These are phyloP conservation scores for Amphilophus citrinellus DNA, from an alignment of 2,113 vertebrate species.

Conservation along the genomic window DNA sequence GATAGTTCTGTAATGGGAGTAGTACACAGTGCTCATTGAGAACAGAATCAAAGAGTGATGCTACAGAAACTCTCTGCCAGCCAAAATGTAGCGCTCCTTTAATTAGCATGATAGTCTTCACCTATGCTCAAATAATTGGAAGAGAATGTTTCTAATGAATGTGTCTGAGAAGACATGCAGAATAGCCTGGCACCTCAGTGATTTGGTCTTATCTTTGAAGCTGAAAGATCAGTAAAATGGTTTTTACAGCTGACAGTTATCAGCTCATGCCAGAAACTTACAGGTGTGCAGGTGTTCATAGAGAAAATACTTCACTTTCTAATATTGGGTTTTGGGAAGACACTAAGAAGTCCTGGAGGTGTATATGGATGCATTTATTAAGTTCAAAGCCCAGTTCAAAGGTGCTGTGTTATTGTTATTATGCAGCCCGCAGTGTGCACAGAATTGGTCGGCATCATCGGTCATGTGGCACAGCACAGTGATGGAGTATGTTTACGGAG, in stretches of 20 bases:
- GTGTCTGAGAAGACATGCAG: neutral
- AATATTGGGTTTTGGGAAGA: neutral
- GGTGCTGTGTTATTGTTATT: neutral
- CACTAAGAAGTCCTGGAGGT: neutral
- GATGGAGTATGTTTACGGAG: slow-evolving; percentile 21
- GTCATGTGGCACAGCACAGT: neutral
- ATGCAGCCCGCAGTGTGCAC: neutral
- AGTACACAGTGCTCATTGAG: neutral
- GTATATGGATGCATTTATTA: neutral
- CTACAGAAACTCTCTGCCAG: neutral
- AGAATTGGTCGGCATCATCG: neutral
- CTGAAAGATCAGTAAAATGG: neutral
- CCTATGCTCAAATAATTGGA: neutral
- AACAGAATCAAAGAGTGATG: neutral
- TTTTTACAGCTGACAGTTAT: neutral
- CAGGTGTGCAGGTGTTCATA: neutral
- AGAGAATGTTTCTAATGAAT: neutral
- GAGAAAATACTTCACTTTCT: neutral
- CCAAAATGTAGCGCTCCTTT: neutral
- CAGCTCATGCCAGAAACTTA: neutral
- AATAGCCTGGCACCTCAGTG: neutral
- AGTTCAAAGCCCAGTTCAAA: neutral
- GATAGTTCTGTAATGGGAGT: neutral
- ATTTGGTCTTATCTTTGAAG: neutral
- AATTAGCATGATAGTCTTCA: neutral